Evolutionary conservation across 2,888 invertebrate genomes (phyloP), one percentile per base, ranked within the genome.

Genomic region (Trissolcus brochymenae): DNA sequence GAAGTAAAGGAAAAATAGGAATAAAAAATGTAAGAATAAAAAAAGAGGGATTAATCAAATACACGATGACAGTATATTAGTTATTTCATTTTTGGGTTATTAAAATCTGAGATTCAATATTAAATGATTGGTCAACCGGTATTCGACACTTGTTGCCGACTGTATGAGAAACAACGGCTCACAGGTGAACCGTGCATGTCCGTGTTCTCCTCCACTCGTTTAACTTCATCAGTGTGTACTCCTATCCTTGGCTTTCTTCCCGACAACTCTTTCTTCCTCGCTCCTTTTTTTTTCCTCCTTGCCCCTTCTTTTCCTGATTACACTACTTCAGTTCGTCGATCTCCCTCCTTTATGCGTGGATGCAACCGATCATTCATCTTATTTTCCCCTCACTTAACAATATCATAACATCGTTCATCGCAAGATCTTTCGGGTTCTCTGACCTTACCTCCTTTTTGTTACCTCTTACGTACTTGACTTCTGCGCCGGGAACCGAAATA

Each of bases 331-430:
- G 78, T 71, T 71, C 78, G 71, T 71, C 78, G 74, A 75, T 70
- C 74, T 78, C 67, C 65, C 62, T 70, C 62, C 73, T 60, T 61
- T 65, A 55, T 71, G 65, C 65, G 73, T 61, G 59, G 62, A 66
- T 64, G 73, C 67, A 65, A 41, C 68, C 66, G 79, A 74, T 79
- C 76, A 76, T 79, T 79, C 73, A 73, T 76, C 73, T 78, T 64
- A 62, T 71, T 56, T 72, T 75, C 65, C 70, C 68, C 60, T 65
- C 61, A 76, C 70, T 70, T 51, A 67, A 71, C 68, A 72, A 72
- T 72, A 68, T 73, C 73, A 62, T 56, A 75, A 78, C 71, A 78
- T 78, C 78, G 57, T 62, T 71, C 59, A 67, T 71, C 74, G 66
- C 49, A 17, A 16, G 50, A 67, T 66, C 57, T 59, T 57, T 62